A percentile compares a stretch with the other conserved stretches of the same genome.
Conservation (phyloP, 2,797 vertebrate genomes). For the Clarias platycephalus region DNA sequence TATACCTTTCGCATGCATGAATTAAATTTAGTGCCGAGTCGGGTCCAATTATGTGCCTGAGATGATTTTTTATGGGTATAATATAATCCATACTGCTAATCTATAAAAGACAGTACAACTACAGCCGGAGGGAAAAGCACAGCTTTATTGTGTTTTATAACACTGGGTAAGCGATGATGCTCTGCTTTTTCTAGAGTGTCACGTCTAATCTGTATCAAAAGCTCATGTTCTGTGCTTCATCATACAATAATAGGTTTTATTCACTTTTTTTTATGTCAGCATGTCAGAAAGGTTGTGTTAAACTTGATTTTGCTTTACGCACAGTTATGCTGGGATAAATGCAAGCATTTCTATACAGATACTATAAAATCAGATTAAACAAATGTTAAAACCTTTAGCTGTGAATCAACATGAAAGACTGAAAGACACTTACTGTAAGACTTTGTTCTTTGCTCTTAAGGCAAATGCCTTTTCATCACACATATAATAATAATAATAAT, state of each 20-base stretch:
- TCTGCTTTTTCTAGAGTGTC: background rate
- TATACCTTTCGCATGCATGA: background rate
- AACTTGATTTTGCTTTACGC: background rate
- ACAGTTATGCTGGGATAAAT: background rate
- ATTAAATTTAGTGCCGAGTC: background rate
- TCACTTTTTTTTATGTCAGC: background rate
- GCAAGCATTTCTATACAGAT: background rate
- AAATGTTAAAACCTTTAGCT: background rate
- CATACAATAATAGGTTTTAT: background rate
- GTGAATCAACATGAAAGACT: background rate
- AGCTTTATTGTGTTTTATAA: background rate
- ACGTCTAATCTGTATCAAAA: background rate
- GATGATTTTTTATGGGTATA: background rate
- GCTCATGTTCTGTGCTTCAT: background rate
- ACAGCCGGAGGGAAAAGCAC: background rate
- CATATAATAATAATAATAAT: background rate
- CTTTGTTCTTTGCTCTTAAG: background rate
- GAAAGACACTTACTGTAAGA: background rate
- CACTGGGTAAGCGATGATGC: background rate
- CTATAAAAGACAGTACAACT: background rate
- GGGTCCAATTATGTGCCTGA: background rate
- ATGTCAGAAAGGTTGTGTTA: background rate
- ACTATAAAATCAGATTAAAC: background rate
- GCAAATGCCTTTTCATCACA: background rate
- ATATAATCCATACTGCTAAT: background rate